phyloP scores from a whole-genome alignment of 2,888 invertebrate species.

The Rhagophthalmus giganteus region DNA sequence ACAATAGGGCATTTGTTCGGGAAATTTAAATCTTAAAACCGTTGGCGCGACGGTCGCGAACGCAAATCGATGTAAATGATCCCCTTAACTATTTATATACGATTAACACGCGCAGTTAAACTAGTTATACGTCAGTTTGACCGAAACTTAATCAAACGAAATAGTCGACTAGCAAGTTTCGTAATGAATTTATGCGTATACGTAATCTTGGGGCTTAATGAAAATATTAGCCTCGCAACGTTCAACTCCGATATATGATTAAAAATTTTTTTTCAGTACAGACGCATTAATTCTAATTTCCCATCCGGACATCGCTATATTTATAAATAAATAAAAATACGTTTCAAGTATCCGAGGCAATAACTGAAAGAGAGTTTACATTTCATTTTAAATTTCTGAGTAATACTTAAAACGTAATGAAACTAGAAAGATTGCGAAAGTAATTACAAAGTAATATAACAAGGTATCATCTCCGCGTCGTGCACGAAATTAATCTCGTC shows the following conservation, averaged over 20 bases:
- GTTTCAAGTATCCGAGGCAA: conserved; percentile 10
- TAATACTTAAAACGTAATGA: conserved; percentile 25
- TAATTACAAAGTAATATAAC: conserved; percentile 33
- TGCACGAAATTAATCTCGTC: conserved; percentile 24
- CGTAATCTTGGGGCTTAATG: conserved; percentile 29
- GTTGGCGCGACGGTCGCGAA: not conserved
- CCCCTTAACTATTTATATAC: conserved; percentile 13
- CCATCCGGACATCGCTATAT: not conserved
- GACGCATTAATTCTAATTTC: not conserved
- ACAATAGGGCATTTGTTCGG: too few species aligned
- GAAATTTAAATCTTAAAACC: too few species aligned
- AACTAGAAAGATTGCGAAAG: conserved; percentile 29
- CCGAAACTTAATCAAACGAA: conserved; percentile 27
- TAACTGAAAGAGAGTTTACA: conserved; percentile 23
- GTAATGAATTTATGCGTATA: conserved; percentile 31
- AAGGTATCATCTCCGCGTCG: conserved; percentile 26
- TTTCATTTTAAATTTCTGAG: conserved; percentile 27
- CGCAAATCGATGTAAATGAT: conserved; percentile 19
- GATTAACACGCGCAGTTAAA: conserved; percentile 23
- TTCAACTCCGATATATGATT: not conserved
- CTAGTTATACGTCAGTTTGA: conserved; percentile 10
- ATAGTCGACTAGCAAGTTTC: conserved; percentile 22
- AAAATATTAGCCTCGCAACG: conserved; percentile 22
- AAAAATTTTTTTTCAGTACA: not conserved
- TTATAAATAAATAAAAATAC: conserved; percentile 12